These are phyloP conservation scores for Andrena bucephala DNA, from an alignment of 2,888 invertebrate genomes.

Conservation along the genomic window DNA sequence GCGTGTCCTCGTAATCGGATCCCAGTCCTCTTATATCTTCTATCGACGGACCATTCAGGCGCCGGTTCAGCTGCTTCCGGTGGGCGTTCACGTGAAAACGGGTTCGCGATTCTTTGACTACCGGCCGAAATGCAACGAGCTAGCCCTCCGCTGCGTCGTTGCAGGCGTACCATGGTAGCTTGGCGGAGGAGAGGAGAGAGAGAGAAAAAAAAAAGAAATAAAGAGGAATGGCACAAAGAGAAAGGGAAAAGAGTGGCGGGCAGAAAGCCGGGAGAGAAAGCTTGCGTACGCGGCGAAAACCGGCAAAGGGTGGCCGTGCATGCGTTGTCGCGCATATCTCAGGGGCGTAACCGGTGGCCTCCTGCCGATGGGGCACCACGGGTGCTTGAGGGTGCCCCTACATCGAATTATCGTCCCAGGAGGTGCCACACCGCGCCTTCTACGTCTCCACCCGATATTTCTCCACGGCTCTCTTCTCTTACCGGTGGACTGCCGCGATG, in stretches of 20 bases:
- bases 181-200: no score
- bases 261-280: conserved; percentile 29
- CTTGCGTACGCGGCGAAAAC: conserved; percentile 43
- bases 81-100: conserved; percentile 84
- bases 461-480: conserved; percentile 25
- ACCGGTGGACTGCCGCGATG: conserved; percentile 69
- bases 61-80: conserved; percentile 84
- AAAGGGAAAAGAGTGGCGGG: conserved; percentile 23
- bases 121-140: conserved; percentile 67
- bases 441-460: neutral
- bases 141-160: conserved; percentile 54
- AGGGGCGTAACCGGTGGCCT: conserved; percentile 80
- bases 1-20: conserved; percentile 83
- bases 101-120: conserved; percentile 83
- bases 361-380: conserved; percentile 76
- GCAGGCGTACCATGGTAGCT: conserved; percentile 33
- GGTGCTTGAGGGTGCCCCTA: conserved; percentile 80
- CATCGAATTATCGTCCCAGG: conserved; percentile 83
- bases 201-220: conserved; percentile 28
- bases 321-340: conserved; percentile 72
- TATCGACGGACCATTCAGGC: conserved; percentile 79
- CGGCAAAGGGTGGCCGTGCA: conserved; percentile 71
- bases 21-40: conserved; percentile 79
- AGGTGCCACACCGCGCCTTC: conserved; percentile 70
- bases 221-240: conserved; percentile 47